Evolutionary conservation across 2,888 invertebrate species (phyloP), one percentile per base, ranked within the genome.

Genomic region (Drosophila niveifrons): DNA sequence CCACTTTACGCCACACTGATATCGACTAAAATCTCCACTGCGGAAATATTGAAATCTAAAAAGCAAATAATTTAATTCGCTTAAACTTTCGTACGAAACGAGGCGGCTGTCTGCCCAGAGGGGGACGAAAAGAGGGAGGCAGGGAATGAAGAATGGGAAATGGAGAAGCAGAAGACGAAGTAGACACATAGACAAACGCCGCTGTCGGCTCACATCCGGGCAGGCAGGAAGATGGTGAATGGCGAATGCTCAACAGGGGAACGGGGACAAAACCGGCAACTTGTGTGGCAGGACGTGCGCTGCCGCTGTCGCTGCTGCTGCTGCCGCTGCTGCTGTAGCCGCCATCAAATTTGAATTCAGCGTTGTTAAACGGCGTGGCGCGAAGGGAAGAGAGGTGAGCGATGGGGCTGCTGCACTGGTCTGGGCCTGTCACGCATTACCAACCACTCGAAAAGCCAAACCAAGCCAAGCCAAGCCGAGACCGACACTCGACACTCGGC

Each of bases 21-120:
- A 83, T 88, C 77, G 82, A 84, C 87, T 78, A 70, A 76, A 86
- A 83, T 88, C 79, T 76, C 78, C 82, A 80, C 87, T 82, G 76
- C 84, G 89, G 80, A 88, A 90, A 90, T 88, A 88, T 90, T 90
- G 85, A 90, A 88, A 88, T 90, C 87, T 90, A 82, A 87, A 85
- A 85, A 85, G 82, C 88, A 88, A 88, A 88, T 90, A 88, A 88
- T 89, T 90, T 89, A 90, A 88, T 87, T 90, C 82, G 79, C 75
- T 87, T 79, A 79, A 83, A 88, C 85, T 83, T 83, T 88, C 74
- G 70, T 61, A 43, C 52, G 46, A 52, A 23, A 34, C 31, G 51
- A 58, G 39, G 43, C 34, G 23, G 17, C 4, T 50, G 58, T 31
- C 17, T 15, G 39, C 13, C 39, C 39, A 15, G 8, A 11, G 3